Conservation (phyloP, 1,140 invertebrate species). For the Scaptomyza hsui region DNA sequence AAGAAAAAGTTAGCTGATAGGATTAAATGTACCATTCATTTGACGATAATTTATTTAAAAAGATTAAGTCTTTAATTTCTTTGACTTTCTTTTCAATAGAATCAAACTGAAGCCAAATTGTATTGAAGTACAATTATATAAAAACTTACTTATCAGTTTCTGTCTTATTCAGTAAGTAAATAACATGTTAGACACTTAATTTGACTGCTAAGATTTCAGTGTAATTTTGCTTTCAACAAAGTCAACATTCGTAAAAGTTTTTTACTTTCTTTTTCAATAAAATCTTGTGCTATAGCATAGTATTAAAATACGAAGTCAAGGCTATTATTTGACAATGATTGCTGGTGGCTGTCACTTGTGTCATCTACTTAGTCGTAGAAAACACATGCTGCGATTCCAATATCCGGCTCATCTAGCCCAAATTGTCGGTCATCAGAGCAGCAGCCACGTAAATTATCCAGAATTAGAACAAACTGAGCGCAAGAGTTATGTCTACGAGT, state of each 20-base stretch:
- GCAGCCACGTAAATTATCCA: conserved; percentile 65
- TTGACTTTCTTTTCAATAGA: too few relatives aligned
- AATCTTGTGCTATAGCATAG: not conserved
- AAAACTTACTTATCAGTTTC: too few relatives aligned
- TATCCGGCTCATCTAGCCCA: conserved; percentile 65
- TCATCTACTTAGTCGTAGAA: conserved; percentile 19
- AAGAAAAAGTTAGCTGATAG: not conserved
- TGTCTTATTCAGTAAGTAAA: too few relatives aligned
- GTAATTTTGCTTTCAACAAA: too few relatives aligned
- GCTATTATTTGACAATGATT: conserved; percentile 27
- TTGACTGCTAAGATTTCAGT: not conserved
- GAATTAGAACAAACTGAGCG: conserved; percentile 69
- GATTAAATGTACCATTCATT: not conserved
- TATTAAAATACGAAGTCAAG: not conserved
- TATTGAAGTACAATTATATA: too few relatives aligned
- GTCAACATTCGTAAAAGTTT: not conserved
- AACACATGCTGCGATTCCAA: conserved; percentile 26
- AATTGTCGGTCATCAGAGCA: conserved; percentile 52
- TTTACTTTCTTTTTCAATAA: not conserved
- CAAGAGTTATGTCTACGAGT: conserved; percentile 11
- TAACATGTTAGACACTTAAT: too few relatives aligned
- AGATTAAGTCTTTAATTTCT: too few relatives aligned
- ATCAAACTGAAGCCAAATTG: too few relatives aligned
- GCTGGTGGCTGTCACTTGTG: conserved; percentile 2
- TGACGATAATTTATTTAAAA: too few relatives aligned